Evolutionary conservation across 1,140 invertebrate species (phyloP).

Genomic region (Lasioglossum albipes): DNA sequence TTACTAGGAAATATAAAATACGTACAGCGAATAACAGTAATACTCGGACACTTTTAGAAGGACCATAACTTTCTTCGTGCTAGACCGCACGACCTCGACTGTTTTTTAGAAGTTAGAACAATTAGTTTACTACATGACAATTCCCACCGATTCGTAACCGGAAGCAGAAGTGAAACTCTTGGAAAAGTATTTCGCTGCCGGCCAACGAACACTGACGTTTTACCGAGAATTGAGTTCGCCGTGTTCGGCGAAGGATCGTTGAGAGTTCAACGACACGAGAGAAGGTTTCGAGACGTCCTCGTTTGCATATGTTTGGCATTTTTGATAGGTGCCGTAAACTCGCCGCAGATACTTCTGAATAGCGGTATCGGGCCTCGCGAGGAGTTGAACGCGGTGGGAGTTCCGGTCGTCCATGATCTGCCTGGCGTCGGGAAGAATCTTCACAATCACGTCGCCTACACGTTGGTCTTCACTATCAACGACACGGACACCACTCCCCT

Average conservation of each 20-base stretch:
- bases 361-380: slow-evolving; percentile 90
- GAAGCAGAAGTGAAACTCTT: too few species aligned
- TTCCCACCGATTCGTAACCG: too few species aligned
- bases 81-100: too few species aligned
- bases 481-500: slow-evolving; percentile 90
- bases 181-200: too few species aligned
- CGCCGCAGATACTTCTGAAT: slow-evolving; percentile 90
- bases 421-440: slow-evolving; percentile 93
- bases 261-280: background rate
- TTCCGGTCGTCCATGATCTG: slow-evolving; percentile 86
- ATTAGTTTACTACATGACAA: too few species aligned
- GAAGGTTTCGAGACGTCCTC: background rate
- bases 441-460: slow-evolving; percentile 91
- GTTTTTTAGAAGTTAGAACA: too few species aligned
- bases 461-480: slow-evolving; percentile 89
- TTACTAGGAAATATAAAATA: too few species aligned
- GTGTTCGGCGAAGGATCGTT: background rate
- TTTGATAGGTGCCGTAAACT: slow-evolving; percentile 85
- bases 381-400: slow-evolving; percentile 84
- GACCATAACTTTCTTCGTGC: too few species aligned
- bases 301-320: background rate
- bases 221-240: background rate
- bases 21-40: too few species aligned
- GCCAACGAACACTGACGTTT: background rate
- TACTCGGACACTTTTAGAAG: too few species aligned